Base-by-base conservation (phyloP, 2,888 invertebrate species). In the Tetragonula carbonaria region DNA sequence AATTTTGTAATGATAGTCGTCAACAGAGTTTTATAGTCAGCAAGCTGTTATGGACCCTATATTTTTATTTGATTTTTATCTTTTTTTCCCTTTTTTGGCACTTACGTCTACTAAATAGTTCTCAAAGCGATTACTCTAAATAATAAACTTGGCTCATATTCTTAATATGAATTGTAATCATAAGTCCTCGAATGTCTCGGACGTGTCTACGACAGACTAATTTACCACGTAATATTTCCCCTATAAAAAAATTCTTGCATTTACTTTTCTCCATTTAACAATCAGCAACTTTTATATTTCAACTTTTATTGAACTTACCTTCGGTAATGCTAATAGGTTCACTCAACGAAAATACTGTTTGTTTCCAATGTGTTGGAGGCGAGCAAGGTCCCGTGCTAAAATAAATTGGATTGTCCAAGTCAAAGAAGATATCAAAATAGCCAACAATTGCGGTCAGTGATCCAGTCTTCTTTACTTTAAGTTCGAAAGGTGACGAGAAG, bases 341-440 rank as follows among this genome's bases (percentile, higher is more conserved):
- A 85, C 96, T 97, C 21, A 99, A 95, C 92, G 97, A 97, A 94
- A 99, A 98, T 2, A 98, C 96, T 0, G 98, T 98, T 94, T 99
- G 99, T 93, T 98, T 98, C 99, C 99, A 99, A 95, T 99, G 99
- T 0, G 99, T 99, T 38, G 96, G 95, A 0, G 96, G 95, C 0
- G 95, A 95, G 62, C 96, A 95, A 4, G 99, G 98, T 1, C 97
- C 97, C 0, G 99, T 99, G 74, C 97, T 97, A 91, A 99, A 97
- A 5, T 95, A 95, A 11, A 98, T 95, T 21, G 95, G 95, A 88
- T 96, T 95, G 2, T 96, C 96, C 77, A 97, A 95, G 92, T 97
- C 97, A 95, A 99, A 98, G 93, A 96, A 97, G 50, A 97, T 97
- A 95, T 99, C 98, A 95, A 99, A 99, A 95, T 98, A 99, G 13